phyloP scores from a whole-genome alignment of 2,113 vertebrate species.

The Psephotus haematonotus region DNA sequence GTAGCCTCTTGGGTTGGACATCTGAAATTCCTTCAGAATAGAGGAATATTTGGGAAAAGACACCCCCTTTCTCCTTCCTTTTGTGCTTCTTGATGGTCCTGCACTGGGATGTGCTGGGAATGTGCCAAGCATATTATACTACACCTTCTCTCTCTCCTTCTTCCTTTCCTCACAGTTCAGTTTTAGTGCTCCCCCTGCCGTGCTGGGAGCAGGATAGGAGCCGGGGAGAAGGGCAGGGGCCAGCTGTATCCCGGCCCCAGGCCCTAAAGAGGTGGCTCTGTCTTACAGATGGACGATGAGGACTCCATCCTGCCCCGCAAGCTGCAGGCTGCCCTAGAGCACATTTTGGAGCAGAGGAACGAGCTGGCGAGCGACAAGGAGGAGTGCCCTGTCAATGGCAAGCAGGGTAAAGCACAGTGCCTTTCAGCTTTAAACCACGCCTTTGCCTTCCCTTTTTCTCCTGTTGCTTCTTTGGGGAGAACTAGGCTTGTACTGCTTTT shows the following conservation, averaged over 20 bases:
- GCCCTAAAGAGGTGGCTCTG: constrained; percentile 20
- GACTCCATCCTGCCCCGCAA: constrained; percentile 95
- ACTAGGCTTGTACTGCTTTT: not conserved
- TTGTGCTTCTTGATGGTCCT: not conserved
- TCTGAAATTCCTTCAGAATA: not conserved
- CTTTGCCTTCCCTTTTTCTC: not conserved
- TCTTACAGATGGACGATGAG: constrained; percentile 91
- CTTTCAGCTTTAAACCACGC: not conserved
- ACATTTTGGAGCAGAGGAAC: constrained; percentile 90
- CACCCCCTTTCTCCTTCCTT: not conserved
- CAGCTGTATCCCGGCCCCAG: accelerated
- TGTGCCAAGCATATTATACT: not conserved
- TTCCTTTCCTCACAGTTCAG: accelerated
- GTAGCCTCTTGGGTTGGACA: accelerated
- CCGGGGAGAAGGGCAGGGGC: not conserved
- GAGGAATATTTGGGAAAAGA: not conserved
- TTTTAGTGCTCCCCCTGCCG: not conserved
- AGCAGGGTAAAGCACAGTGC: constrained; percentile 61
- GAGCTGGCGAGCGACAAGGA: constrained; percentile 86
- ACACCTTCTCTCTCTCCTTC: not conserved
- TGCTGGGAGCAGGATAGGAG: not conserved
- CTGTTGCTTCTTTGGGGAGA: not conserved
- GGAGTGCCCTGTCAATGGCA: constrained; percentile 75
- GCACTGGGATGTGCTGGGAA: not conserved
- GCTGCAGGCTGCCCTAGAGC: constrained; percentile 90